phyloP scores from a whole-genome alignment of 2,888 invertebrate genomes.

The Papilio gigon region DNA sequence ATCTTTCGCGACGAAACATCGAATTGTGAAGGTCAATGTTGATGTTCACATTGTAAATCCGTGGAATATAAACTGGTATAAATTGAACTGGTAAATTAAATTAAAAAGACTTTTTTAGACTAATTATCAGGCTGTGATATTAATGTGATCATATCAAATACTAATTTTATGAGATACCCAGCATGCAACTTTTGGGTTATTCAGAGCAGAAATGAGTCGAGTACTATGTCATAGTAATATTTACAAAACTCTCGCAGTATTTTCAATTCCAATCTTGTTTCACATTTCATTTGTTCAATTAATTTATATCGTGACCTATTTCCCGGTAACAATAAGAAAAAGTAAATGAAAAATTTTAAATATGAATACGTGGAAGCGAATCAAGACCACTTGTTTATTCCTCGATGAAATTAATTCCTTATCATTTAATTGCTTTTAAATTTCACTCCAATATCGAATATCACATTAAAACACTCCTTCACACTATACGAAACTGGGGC shows the following conservation, averaged over 20 bases:
- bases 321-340: conserved; percentile 9
- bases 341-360: not conserved
- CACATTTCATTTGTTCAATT: conserved; percentile 10
- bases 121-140: not conserved
- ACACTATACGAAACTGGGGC: too few species aligned
- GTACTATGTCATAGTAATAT: not conserved
- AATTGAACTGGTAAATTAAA: too few species aligned
- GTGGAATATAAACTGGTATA: too few species aligned
- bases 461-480: too few species aligned
- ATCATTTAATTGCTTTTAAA: not conserved
- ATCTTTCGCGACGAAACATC: too few species aligned
- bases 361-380: not conserved
- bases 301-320: conserved; percentile 14
- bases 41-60: too few species aligned
- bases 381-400: conserved; percentile 5
- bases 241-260: not conserved
- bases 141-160: not conserved
- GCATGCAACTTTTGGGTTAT: not conserved
- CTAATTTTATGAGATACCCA: not conserved
- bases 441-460: not conserved
- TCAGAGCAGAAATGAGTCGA: not conserved
- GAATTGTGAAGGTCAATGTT: too few species aligned
- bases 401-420: not conserved
- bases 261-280: not conserved
- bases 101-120: not conserved